Evolutionary conservation across 2,113 vertebrate genomes (phyloP).

Genomic region (Passer montanus): DNA sequence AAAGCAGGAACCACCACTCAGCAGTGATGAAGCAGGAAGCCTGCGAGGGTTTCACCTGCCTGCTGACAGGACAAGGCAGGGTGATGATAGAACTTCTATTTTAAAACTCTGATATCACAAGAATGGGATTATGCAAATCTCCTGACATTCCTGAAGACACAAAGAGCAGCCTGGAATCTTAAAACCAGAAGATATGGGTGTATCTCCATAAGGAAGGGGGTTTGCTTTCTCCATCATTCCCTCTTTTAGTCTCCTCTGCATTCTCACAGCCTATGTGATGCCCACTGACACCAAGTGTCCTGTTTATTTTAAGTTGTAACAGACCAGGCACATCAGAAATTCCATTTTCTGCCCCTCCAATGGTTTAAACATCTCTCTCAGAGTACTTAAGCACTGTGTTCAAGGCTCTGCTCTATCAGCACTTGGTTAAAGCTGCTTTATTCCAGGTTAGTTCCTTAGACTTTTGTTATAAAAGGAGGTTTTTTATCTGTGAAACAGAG

Average conservation of each 20-base stretch:
- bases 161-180: background rate
- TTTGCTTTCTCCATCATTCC: background rate
- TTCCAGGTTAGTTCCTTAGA: background rate
- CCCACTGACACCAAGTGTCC: accelerated
- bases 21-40: background rate
- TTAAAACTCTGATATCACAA: background rate
- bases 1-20: background rate
- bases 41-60: background rate
- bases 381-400: background rate
- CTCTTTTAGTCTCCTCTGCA: accelerated
- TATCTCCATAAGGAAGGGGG: background rate
- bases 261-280: background rate
- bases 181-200: background rate
- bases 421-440: background rate
- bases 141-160: background rate
- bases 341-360: background rate
- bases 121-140: background rate
- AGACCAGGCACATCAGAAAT: background rate
- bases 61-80: background rate
- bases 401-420: background rate
- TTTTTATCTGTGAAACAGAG: background rate
- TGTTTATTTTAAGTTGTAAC: background rate
- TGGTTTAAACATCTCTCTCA: background rate
- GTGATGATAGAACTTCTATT: background rate
- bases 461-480: background rate